Evolutionary conservation across 2,113 vertebrate genomes (phyloP), one percentile per base, ranked within the genome.

Genomic region (Albula glossodonta): DNA sequence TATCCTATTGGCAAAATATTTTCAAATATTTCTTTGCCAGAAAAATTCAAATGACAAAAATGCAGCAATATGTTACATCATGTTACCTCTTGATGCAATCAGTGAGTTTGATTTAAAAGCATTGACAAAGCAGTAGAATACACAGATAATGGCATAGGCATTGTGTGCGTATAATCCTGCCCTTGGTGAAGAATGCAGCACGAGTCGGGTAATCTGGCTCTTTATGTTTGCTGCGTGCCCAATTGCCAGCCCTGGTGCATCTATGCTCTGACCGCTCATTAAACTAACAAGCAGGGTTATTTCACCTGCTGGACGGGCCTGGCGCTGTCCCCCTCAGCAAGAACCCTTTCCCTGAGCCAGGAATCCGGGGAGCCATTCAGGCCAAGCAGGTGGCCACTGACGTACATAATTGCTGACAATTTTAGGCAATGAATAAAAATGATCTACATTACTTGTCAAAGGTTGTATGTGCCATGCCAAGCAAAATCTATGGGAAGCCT

Each of bases 391-490:
- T 99, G 98, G 97, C 97, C 97, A 98, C 96, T 99, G 98, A 98
- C 97, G 95, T 97, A 98, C 96, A 97, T 99, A 99, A 99, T 99
- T 99, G 98, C 98, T 96, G 97, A 99, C 98, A 99, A 99, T 99
- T 99, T 99, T 98, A 98, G 97, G 98, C 98, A 98, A 98, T 99
- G 98, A 99, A 99, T 99, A 99, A 99, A 99, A 99, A 99, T 99
- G 97, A 98, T 99, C 97, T 98, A 98, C 98, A 98, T 99, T 99
- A 98, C 97, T 99, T 98, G 98, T 98, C 97, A 99, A 99, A 99
- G 98, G 98, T 99, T 99, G 97, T 96, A 96, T 98, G 97, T 97
- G 96, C 96, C 96, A 96, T 97, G 96, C 97, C 97, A 98, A 98
- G 97, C 96, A 96, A 97, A 97, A 98, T 98, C 98, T 99, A 99